phyloP scores from a whole-genome alignment of 2,113 vertebrate species.

The Noturus placidus region DNA sequence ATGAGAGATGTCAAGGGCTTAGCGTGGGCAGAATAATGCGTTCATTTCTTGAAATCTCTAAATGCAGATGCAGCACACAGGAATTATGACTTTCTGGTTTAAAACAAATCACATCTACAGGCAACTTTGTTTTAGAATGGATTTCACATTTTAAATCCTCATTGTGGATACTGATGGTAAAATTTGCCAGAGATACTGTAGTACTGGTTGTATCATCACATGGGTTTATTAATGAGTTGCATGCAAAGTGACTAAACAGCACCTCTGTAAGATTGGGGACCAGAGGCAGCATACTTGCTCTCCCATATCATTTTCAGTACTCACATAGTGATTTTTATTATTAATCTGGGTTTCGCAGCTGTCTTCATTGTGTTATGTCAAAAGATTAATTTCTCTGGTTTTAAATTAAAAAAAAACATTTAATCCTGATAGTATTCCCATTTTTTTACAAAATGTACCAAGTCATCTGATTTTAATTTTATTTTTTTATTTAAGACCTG shows the following conservation, averaged over 20 bases:
- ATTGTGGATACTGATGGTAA: background rate
- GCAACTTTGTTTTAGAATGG: background rate
- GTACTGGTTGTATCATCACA: background rate
- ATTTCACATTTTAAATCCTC: background rate
- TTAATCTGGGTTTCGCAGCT: background rate
- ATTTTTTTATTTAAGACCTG: too few species aligned
- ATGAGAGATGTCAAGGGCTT: slow-evolving; percentile 50
- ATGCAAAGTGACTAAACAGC: background rate
- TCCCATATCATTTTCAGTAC: background rate
- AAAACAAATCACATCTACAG: background rate
- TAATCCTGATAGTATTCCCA: too few species aligned
- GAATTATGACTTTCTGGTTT: slow-evolving; percentile 12
- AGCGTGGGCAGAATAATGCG: slow-evolving; percentile 47
- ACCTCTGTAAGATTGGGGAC: background rate
- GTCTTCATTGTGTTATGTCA: too few species aligned
- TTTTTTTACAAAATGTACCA: too few species aligned
- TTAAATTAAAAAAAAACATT: too few species aligned
- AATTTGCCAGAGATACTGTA: background rate
- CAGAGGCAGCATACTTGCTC: background rate
- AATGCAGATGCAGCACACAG: slow-evolving; percentile 30
- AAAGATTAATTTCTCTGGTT: too few species aligned
- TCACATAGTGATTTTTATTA: background rate
- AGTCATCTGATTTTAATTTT: too few species aligned
- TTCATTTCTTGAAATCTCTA: slow-evolving; percentile 45
- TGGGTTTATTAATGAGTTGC: background rate